Conservation (phyloP, 2,888 invertebrate species). For the Pandemis heparana region DNA sequence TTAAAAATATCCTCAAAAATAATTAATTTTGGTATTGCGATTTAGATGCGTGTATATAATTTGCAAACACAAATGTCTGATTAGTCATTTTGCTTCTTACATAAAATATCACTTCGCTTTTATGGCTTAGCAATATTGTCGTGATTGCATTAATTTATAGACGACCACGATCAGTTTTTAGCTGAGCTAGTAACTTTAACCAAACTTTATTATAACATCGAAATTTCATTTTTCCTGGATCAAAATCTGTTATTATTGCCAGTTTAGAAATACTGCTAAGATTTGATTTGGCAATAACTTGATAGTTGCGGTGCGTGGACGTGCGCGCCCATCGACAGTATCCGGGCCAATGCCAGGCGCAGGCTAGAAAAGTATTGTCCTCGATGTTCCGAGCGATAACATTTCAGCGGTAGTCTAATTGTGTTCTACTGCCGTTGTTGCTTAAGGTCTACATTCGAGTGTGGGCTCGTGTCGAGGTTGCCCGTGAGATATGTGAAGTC, state of each 20-base stretch:
- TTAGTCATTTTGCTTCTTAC: too few species aligned
- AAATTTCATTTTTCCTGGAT: too few species aligned
- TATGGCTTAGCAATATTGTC: too few species aligned
- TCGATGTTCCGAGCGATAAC: constrained; percentile 84
- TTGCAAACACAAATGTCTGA: too few species aligned
- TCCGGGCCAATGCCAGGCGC: constrained; percentile 84
- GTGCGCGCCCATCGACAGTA: constrained; percentile 80
- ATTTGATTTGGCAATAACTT: constrained; percentile 24
- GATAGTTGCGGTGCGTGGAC: constrained; percentile 61
- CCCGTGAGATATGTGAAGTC: constrained; percentile 85
- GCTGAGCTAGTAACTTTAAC: too few species aligned
- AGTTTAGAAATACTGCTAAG: neutral
- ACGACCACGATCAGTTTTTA: too few species aligned
- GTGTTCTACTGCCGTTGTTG: constrained; percentile 56
- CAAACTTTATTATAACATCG: too few species aligned
- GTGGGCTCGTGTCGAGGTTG: constrained; percentile 69
- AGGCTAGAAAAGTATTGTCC: constrained; percentile 86
- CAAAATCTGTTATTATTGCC: neutral
- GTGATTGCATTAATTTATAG: too few species aligned
- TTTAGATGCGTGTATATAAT: too few species aligned
- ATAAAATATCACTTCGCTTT: too few species aligned
- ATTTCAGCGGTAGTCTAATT: constrained; percentile 55
- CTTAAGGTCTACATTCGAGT: constrained; percentile 64
- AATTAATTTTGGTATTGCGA: too few species aligned
- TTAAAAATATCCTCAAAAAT: too few species aligned